Evolutionary conservation across 1,140 invertebrate genomes (phyloP).

Genomic region (Belonocnema kinseyi): DNA sequence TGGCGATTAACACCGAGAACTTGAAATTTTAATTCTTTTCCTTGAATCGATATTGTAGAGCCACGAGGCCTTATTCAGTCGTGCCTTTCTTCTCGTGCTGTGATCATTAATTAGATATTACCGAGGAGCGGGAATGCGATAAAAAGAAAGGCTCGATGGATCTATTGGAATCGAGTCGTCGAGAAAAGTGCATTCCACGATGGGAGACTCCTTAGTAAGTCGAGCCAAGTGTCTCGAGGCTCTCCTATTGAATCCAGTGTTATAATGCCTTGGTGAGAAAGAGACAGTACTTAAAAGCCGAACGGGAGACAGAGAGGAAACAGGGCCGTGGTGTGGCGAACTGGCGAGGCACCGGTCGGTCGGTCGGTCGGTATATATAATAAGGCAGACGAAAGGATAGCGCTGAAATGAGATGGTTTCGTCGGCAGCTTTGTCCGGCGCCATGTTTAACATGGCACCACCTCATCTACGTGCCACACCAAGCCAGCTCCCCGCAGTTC

Average conservation of each 20-base stretch:
- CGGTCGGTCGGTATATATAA: constrained; percentile 66
- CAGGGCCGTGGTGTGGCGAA: constrained; percentile 55
- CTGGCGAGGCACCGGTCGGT: constrained; percentile 47
- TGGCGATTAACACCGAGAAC: too few relatives aligned
- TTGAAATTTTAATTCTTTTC: too few relatives aligned
- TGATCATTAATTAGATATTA: constrained; percentile 32
- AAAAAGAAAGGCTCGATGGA: constrained; percentile 50
- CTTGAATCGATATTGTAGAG: background rate
- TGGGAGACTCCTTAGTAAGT: constrained; percentile 49
- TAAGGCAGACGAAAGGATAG: constrained; percentile 71
- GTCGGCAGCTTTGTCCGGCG: constrained; percentile 74
- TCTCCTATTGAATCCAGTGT: constrained; percentile 49
- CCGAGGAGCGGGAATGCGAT: constrained; percentile 39
- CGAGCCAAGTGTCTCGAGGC: constrained; percentile 54
- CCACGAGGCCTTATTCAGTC: background rate
- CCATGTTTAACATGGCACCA: constrained; percentile 74
- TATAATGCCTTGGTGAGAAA: constrained; percentile 46
- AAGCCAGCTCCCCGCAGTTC: constrained; percentile 59
- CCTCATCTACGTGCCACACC: constrained; percentile 69
- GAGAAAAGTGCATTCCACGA: constrained; percentile 56
- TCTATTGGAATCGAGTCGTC: constrained; percentile 55
- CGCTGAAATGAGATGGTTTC: constrained; percentile 74
- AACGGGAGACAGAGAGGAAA: constrained; percentile 42
- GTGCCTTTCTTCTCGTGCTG: constrained; percentile 11
- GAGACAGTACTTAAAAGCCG: constrained; percentile 42